These are phyloP conservation scores for Simalia tracyae DNA, from an alignment of 2,797 vertebrate species.

Conservation along the genomic window DNA sequence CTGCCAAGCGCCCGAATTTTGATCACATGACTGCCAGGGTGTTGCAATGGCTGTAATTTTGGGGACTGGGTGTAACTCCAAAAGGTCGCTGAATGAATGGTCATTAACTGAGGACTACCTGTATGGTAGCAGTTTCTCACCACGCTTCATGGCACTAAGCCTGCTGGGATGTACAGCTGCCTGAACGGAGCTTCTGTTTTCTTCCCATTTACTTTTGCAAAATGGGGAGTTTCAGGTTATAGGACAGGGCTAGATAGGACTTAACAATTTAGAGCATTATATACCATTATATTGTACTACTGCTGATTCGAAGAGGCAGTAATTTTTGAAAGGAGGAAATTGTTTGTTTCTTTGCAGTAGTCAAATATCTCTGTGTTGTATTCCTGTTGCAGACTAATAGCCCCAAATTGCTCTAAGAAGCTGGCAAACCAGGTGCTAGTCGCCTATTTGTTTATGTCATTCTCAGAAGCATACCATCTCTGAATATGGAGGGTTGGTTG, in stretches of 20 bases:
- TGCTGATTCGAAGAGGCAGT: not conserved
- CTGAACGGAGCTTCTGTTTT: not conserved
- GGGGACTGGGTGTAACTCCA: too few relatives aligned
- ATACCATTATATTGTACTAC: not conserved
- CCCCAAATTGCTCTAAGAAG: not conserved
- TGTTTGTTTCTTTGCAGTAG: not conserved
- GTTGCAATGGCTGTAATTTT: too few relatives aligned
- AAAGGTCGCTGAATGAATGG: too few relatives aligned
- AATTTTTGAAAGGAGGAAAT: not conserved
- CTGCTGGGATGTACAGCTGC: not conserved
- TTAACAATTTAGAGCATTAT: not conserved
- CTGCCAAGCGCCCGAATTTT: too few relatives aligned
- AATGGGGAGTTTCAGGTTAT: not conserved
- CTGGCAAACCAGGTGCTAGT: not conserved
- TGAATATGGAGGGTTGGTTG: not conserved
- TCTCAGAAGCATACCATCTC: not conserved
- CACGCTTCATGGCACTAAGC: not conserved
- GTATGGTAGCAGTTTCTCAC: not conserved
- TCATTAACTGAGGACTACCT: too few relatives aligned
- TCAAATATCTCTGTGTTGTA: not conserved
- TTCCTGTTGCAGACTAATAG: not conserved
- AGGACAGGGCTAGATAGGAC: not conserved
- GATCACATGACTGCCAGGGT: too few relatives aligned
- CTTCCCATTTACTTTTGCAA: not conserved
- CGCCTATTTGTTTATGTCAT: not conserved